Conservation (phyloP, 23 tunicate genomes). For the Styela plicata region DNA sequence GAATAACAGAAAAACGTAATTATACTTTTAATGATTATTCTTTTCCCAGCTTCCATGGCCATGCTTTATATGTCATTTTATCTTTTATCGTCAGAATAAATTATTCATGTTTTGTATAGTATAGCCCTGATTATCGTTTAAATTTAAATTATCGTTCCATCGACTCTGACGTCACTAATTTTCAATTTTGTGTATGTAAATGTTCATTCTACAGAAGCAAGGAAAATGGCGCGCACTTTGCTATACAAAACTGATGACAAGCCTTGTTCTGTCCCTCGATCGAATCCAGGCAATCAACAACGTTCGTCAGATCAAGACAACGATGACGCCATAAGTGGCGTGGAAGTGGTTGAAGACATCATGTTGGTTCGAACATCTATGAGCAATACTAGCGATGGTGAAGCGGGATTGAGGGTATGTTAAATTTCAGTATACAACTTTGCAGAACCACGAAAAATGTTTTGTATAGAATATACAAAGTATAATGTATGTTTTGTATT, state of each 20-base stretch:
- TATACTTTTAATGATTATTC: too few relatives aligned
- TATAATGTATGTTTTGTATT: too few relatives aligned
- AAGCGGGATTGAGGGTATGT: background rate
- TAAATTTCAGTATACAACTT: too few relatives aligned
- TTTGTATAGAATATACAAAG: too few relatives aligned
- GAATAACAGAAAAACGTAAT: too few relatives aligned
- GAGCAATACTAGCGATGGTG: background rate
- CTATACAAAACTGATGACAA: conserved; percentile 11
- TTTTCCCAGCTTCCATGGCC: too few relatives aligned
- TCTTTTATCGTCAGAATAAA: too few relatives aligned
- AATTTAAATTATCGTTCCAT: too few relatives aligned
- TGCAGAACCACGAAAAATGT: too few relatives aligned
- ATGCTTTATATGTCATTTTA: too few relatives aligned
- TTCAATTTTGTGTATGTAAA: background rate
- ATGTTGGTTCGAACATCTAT: background rate
- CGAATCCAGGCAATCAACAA: background rate
- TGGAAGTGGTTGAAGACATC: background rate
- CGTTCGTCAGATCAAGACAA: background rate
- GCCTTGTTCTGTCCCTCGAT: background rate
- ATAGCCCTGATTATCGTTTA: too few relatives aligned
- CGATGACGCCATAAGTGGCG: background rate
- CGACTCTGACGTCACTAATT: background rate
- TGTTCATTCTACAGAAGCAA: conserved; percentile 11
- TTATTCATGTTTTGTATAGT: too few relatives aligned
- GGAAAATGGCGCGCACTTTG: conserved; percentile 26